Base-by-base conservation (phyloP, 2,113 vertebrate genomes). In the Anseranas semipalmata region DNA sequence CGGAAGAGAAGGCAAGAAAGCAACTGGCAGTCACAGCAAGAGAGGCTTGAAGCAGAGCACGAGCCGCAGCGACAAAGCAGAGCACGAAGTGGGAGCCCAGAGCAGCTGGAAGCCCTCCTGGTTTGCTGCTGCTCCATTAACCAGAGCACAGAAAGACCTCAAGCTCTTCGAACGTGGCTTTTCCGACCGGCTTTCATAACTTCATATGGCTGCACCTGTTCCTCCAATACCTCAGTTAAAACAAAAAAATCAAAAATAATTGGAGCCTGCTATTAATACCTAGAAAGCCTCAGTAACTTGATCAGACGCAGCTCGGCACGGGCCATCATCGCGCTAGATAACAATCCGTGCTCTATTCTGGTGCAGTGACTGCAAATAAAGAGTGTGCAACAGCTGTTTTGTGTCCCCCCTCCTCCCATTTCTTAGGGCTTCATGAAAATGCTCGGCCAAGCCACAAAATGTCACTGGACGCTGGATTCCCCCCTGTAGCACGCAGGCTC, bases 341-440 rank as follows among this genome's bases (percentile, higher is more conserved):
- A 59, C 65, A 85, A 46, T 4, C 46, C 5, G 0, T 13, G 70
- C 70, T 68, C 86, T 84, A 90, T 89, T 89, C 87, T 80, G 65
- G 87, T 4, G 45, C 45, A 41, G 46, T 3, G 19, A 66, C 67
- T 9, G 35, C 85, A 77, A 87, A 89, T 4, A 13, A 46, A 45
- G 53, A 37, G 59, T 59, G 65, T 1, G 13, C 65, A 89, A 53
- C 96, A 98, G 97, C 73, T 96, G 96, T 60, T 37, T 70, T 41
- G 35, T 6, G 30, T 28, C 33, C 67, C 46, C 5, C 33, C 52
- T 43, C 17, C 62, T 76, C n/a, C 33, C 52, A 4, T n/a, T 59
- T 68, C 83, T 88, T 25, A 70, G 0, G 1, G 75, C 85, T 89
- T 55, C 65, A 20, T 32, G 66, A 58, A 86, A 93, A 84, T 15